Conservation (phyloP, 2,113 vertebrate species). For the Octodon degus region DNA sequence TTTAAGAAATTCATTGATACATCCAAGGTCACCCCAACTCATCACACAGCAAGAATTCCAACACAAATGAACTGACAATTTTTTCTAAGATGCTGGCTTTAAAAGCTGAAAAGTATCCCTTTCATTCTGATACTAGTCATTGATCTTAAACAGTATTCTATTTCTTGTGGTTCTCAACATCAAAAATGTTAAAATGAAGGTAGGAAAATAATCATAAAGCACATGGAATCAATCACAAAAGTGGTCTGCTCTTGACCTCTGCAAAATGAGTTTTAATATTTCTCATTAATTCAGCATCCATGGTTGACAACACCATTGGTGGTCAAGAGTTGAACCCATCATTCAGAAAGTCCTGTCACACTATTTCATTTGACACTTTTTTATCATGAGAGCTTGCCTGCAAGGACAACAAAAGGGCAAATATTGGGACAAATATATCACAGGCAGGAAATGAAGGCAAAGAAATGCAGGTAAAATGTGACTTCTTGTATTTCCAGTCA, state of each 20-base stretch:
- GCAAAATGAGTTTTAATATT: conserved; percentile 52
- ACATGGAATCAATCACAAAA: neutral
- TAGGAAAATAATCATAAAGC: conserved; percentile 2
- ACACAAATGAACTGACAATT: neutral
- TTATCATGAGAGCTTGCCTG: neutral
- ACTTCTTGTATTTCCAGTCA: neutral
- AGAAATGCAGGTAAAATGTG: neutral
- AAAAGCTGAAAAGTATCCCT: neutral
- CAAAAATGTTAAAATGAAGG: conserved; percentile 25
- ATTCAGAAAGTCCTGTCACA: neutral
- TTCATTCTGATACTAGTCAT: conserved; percentile 3
- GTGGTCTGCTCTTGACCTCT: neutral
- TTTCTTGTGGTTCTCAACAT: conserved; percentile 4
- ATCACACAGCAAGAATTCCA: neutral
- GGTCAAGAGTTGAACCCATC: neutral
- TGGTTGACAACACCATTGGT: neutral
- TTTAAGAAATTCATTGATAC: neutral
- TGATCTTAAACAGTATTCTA: neutral
- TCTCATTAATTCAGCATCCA: conserved; percentile 20
- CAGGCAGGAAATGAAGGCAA: neutral
- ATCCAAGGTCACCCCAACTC: neutral
- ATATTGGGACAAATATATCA: neutral
- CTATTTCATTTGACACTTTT: neutral
- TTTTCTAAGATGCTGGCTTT: neutral
- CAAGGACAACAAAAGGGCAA: neutral